Percentiles rank a stretch among this genome's conserved stretches.
These are phyloP conservation scores for Pao palembangensis DNA, from an alignment of 2,113 vertebrate species.

Conservation along the genomic window DNA sequence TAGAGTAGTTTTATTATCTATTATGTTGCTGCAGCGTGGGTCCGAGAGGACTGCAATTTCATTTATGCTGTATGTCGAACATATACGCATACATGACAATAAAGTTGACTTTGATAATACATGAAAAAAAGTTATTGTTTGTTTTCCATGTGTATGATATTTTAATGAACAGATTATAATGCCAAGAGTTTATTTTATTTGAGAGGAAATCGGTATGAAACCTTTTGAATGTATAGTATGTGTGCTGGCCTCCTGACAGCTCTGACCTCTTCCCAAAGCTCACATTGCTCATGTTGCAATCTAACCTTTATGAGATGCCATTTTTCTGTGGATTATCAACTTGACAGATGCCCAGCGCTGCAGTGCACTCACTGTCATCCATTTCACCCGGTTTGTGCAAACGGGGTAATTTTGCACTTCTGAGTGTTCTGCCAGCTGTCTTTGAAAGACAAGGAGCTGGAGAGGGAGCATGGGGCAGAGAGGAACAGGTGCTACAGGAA, in stretches of 20 bases:
- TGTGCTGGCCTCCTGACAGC: slow-evolving; percentile 40
- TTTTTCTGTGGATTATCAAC: slow-evolving; percentile 47
- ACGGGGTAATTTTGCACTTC: slow-evolving; percentile 5
- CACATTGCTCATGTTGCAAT: slow-evolving; percentile 40
- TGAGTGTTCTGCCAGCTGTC: slow-evolving; percentile 5
- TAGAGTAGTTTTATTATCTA: too few relatives aligned
- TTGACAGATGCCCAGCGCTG: slow-evolving; percentile 47
- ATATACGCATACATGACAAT: too few relatives aligned
- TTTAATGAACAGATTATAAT: background rate
- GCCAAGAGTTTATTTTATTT: background rate
- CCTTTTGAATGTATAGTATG: slow-evolving; percentile 23
- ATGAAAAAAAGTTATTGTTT: too few relatives aligned
- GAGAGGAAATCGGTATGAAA: slow-evolving; percentile 8
- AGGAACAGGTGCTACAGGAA: background rate
- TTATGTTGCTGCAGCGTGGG: too few relatives aligned
- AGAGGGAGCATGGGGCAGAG: too few relatives aligned
- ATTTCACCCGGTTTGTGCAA: slow-evolving; percentile 26
- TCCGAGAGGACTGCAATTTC: too few relatives aligned
- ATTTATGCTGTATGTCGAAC: too few relatives aligned
- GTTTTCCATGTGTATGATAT: too few relatives aligned
- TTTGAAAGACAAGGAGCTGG: background rate
- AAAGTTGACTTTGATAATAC: too few relatives aligned
- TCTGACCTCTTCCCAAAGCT: slow-evolving; percentile 47
- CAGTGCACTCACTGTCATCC: slow-evolving; percentile 15
- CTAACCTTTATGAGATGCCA: slow-evolving; percentile 60